These are phyloP conservation scores for Rapana venosa DNA, from an alignment of 2,888 invertebrate genomes.

Conservation along the genomic window DNA sequence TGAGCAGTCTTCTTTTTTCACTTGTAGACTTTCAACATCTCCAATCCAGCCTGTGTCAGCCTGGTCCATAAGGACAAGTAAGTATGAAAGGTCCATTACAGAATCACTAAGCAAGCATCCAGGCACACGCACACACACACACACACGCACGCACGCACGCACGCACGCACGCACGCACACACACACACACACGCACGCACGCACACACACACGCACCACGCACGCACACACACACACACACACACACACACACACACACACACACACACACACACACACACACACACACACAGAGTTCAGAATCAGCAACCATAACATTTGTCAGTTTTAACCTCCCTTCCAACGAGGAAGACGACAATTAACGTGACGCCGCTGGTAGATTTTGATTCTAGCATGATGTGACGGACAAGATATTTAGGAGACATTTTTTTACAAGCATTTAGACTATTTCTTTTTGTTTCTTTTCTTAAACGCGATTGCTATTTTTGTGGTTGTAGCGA, in stretches of 20 bases:
- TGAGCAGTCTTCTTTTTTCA: neutral
- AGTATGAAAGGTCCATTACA: constrained; percentile 42
- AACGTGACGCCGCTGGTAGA: too few relatives aligned
- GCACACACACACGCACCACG: neutral
- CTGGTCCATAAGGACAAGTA: constrained; percentile 68
- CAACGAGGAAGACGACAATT: too few relatives aligned
- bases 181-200: constrained; percentile 20
- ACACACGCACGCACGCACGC: neutral
- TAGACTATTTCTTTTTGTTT: too few relatives aligned
- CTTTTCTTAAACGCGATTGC: too few relatives aligned
- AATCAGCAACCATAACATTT: neutral
- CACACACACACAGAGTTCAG: too few relatives aligned
- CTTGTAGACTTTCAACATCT: constrained; percentile 77
- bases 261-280: neutral
- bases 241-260: constrained; percentile 21
- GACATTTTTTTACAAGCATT: too few relatives aligned
- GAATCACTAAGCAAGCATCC: neutral
- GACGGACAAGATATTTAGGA: too few relatives aligned
- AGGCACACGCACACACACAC: neutral
- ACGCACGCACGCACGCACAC: constrained; percentile 17
- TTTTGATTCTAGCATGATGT: too few relatives aligned
- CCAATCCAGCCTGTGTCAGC: constrained; percentile 76
- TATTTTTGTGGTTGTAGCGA: too few relatives aligned
- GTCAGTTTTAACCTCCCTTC: neutral
- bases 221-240: neutral